These are phyloP conservation scores for Drosophila lacertosa DNA, from an alignment of 1,140 invertebrate genomes.

Conservation along the genomic window DNA sequence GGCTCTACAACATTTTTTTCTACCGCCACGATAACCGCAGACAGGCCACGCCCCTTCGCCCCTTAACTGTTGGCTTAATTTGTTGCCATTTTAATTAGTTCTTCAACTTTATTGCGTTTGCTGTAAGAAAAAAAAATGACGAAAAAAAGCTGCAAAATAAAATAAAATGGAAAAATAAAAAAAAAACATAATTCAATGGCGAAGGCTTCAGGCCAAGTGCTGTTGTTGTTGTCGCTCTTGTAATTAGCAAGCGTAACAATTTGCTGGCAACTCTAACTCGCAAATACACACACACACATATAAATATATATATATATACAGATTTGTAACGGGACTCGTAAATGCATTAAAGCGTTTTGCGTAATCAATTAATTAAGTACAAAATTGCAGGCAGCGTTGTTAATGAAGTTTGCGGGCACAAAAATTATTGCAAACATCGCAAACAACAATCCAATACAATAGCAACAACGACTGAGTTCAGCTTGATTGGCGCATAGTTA, in stretches of 20 bases:
- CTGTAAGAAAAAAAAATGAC: background rate
- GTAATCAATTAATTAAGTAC: constrained; percentile 80
- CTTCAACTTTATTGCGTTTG: constrained; percentile 53
- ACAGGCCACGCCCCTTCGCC: background rate
- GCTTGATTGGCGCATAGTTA: too few species aligned
- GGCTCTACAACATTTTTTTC: background rate
- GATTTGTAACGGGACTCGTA: constrained; percentile 42
- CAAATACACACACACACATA: constrained; percentile 10
- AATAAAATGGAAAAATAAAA: constrained; percentile 8
- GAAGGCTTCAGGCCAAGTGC: constrained; percentile 40
- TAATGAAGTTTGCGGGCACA: constrained; percentile 72
- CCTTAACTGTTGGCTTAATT: constrained; percentile 46
- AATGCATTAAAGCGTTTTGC: constrained; percentile 68
- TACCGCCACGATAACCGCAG: too few species aligned
- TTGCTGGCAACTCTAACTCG: constrained; percentile 35
- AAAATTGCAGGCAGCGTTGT: constrained; percentile 60
- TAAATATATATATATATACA: background rate
- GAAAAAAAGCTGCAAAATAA: background rate
- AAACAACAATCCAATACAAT: constrained; percentile 18
- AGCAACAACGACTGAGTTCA: background rate
- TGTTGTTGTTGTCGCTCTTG: constrained; percentile 32
- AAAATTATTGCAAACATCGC: constrained; percentile 33
- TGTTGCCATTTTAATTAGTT: constrained; percentile 68
- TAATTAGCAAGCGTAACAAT: constrained; percentile 75
- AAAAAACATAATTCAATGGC: constrained; percentile 9